phyloP scores from a whole-genome alignment of 2,888 invertebrate genomes.

The Drosophila putrida region DNA sequence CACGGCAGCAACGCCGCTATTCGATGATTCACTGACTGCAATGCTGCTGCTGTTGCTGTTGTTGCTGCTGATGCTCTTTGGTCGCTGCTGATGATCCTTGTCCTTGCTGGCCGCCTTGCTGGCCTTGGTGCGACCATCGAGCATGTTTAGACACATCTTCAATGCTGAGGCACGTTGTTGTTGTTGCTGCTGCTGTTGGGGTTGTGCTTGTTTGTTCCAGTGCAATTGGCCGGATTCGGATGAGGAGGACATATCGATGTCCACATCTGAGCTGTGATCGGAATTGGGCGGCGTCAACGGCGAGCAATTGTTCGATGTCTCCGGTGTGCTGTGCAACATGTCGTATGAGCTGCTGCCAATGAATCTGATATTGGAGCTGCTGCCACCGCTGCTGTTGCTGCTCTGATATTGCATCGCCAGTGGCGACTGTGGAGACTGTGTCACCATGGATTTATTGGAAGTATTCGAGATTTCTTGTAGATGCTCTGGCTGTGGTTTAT shows the following conservation, averaged over 20 bases:
- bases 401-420: conserved; percentile 59
- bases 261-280: conserved; percentile 91
- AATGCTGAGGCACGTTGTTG: conserved; percentile 63
- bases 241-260: conserved; percentile 86
- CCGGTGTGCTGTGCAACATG: conserved; percentile 58
- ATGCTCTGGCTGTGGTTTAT: conserved; percentile 45
- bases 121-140: conserved; percentile 83
- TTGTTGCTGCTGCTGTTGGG: conserved; percentile 42
- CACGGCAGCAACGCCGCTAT: background rate
- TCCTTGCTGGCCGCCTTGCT: conserved; percentile 74
- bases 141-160: conserved; percentile 82
- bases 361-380: conserved; percentile 82
- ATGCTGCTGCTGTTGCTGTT: conserved; percentile 46
- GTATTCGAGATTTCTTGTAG: conserved; percentile 84
- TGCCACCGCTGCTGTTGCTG: conserved; percentile 25
- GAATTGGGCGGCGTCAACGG: conserved; percentile 90
- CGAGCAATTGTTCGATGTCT: conserved; percentile 85
- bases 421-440: conserved; percentile 62
- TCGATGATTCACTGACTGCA: conserved; percentile 16
- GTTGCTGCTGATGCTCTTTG: conserved; percentile 20
- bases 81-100: conserved; percentile 63
- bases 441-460: conserved; percentile 68
- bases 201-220: conserved; percentile 61
- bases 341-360: conserved; percentile 79
- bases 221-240: conserved; percentile 82